A percentile compares a stretch with the other conserved stretches of the same genome.
phyloP scores from a whole-genome alignment of 2,113 vertebrate species.

The Xiphophorus hellerii region DNA sequence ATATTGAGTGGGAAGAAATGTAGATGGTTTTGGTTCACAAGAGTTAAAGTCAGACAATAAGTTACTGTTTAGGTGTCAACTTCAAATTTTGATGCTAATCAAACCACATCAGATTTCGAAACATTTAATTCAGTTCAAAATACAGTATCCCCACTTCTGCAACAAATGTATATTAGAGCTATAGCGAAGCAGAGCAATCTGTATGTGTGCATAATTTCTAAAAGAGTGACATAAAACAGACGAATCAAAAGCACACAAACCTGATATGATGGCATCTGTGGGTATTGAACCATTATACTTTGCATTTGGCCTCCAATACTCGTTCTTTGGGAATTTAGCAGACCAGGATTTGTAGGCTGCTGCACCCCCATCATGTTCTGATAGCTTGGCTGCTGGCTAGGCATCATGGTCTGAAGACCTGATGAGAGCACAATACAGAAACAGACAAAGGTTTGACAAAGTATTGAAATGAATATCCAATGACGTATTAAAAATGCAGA shows the following conservation, averaged over 20 bases:
- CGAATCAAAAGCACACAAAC: constrained; percentile 63
- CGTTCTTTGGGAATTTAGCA: constrained; percentile 89
- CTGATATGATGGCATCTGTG: constrained; percentile 97
- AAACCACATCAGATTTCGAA: not conserved
- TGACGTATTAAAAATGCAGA: not conserved
- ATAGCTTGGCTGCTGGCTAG: constrained; percentile 94
- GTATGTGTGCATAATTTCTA: rapidly evolving
- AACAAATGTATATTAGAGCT: not conserved
- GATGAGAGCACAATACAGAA: constrained; percentile 29
- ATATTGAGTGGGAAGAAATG: not conserved
- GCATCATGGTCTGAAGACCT: constrained; percentile 96
- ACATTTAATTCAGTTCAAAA: not conserved
- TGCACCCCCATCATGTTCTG: constrained; percentile 95
- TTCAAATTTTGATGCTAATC: not conserved
- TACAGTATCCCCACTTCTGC: not conserved
- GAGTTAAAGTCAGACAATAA: not conserved
- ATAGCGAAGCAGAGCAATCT: not conserved
- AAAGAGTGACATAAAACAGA: not conserved
- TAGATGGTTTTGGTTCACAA: not conserved
- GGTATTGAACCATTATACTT: constrained; percentile 98
- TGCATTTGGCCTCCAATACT: constrained; percentile 91
- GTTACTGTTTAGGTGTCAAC: not conserved
- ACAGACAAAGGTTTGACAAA: not conserved
- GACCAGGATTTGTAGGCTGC: constrained; percentile 89
- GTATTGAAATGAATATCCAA: not conserved